phyloP scores from a whole-genome alignment of 2,888 invertebrate species.

The Temnothorax rugatulus region DNA sequence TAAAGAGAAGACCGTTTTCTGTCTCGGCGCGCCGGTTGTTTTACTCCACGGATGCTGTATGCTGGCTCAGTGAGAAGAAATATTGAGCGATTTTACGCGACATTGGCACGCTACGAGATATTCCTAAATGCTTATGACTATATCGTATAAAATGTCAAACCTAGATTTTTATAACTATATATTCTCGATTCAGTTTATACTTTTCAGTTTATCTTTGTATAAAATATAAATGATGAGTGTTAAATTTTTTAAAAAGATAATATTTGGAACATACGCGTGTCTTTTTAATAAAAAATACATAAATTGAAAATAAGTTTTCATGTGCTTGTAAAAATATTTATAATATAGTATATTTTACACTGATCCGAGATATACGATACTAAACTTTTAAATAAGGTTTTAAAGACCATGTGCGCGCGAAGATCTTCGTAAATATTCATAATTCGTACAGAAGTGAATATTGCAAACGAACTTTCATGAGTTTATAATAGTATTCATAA shows the following conservation, averaged over 20 bases:
- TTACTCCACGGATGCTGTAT: neutral
- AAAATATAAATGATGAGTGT: neutral
- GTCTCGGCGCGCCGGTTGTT: neutral
- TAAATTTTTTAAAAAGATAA: neutral
- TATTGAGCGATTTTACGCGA: constrained; percentile 27
- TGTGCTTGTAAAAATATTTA: neutral
- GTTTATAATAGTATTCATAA: neutral
- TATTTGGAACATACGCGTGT: neutral
- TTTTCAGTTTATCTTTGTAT: neutral
- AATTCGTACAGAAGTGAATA: neutral
- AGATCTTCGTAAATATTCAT: neutral
- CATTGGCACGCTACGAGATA: neutral
- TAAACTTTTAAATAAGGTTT: constrained; percentile 1
- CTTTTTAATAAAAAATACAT: neutral
- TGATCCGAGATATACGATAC: neutral
- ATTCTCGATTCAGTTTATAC: neutral
- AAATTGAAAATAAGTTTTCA: neutral
- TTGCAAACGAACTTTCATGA: constrained; percentile 6
- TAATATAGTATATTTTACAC: neutral
- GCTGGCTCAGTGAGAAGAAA: neutral
- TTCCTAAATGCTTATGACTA: neutral
- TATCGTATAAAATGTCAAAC: neutral
- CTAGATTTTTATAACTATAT: constrained; percentile 12
- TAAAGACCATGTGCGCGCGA: neutral
- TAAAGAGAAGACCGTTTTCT: neutral